These are phyloP conservation scores for Lophotis ruficrista DNA, from an alignment of 2,113 vertebrate species.

Conservation along the genomic window DNA sequence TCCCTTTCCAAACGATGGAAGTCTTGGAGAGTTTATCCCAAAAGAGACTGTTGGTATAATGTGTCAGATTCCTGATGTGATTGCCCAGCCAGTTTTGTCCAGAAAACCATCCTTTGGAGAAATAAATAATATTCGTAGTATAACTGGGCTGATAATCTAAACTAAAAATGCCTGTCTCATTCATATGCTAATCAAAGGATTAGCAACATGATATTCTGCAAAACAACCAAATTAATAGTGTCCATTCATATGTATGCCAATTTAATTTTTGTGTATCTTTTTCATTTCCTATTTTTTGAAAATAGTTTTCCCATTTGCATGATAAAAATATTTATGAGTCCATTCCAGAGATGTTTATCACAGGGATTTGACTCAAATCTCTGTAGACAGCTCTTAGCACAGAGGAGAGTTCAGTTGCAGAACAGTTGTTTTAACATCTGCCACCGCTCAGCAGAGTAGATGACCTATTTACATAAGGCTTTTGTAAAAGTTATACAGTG, in stretches of 20 bases:
- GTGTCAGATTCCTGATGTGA: not conserved
- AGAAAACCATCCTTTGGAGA: not conserved
- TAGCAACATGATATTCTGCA: not conserved
- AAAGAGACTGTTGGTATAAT: not conserved
- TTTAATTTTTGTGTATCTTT: not conserved
- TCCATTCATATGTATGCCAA: not conserved
- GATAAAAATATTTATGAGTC: not conserved
- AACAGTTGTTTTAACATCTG: slow-evolving; percentile 53
- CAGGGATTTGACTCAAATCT: slow-evolving; percentile 55
- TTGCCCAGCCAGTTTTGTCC: not conserved
- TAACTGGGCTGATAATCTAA: not conserved
- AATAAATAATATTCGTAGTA: not conserved
- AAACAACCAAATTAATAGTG: not conserved
- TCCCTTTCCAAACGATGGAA: not conserved
- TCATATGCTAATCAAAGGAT: not conserved
- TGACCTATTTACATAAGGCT: slow-evolving; percentile 5
- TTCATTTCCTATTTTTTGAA: not conserved
- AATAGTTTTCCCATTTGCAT: slow-evolving; percentile 16
- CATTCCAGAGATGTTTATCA: slow-evolving; percentile 22
- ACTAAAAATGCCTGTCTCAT: not conserved
- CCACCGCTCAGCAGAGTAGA: not conserved
- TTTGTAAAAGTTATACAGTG: slow-evolving; percentile 4
- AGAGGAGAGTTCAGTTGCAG: slow-evolving; percentile 42
- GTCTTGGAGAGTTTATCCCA: not conserved
- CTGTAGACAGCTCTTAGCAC: slow-evolving; percentile 19